Percentiles rank a stretch among this genome's conserved stretches.
Evolutionary conservation across 2,113 vertebrate species (phyloP).

Genomic region (Poeciliopsis turrubarensis): DNA sequence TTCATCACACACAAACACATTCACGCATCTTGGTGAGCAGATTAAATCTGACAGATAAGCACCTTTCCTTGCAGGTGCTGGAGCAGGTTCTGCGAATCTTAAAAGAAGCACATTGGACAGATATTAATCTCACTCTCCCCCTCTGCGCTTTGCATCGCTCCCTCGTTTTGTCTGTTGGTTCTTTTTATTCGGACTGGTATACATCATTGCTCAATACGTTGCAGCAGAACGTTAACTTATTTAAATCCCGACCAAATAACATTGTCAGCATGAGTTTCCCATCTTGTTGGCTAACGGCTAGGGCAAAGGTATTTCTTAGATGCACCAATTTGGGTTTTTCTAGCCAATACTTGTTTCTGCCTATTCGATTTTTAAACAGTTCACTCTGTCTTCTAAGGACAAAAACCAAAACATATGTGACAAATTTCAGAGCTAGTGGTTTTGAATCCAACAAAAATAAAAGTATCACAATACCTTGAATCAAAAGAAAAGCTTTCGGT

Average conservation of each 20-base stretch:
- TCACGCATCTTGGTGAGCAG: slow-evolving; percentile 37
- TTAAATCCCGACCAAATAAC: neutral
- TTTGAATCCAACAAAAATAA: no score
- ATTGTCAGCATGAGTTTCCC: neutral
- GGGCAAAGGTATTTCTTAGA: neutral
- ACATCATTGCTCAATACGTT: slow-evolving; percentile 11
- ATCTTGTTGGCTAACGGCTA: neutral
- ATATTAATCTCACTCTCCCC: slow-evolving; percentile 57
- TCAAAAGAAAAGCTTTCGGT: no score
- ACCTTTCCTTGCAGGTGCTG: slow-evolving; percentile 59
- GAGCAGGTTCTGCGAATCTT: slow-evolving; percentile 44
- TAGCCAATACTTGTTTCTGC: neutral
- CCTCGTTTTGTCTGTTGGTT: slow-evolving; percentile 24
- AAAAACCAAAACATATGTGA: no score
- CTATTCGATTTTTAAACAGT: neutral
- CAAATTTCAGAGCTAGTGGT: no score
- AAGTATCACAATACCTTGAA: no score
- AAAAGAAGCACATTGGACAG: slow-evolving; percentile 49
- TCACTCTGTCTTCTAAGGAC: no score
- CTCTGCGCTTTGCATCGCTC: slow-evolving; percentile 27
- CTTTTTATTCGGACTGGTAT: slow-evolving; percentile 20
- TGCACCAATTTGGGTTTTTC: neutral
- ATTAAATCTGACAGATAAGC: slow-evolving; percentile 66
- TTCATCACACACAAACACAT: slow-evolving; percentile 19
- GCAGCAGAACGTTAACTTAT: slow-evolving; percentile 13